A percentile compares a stretch with the other conserved stretches of the same genome.
Evolutionary conservation across 2,113 vertebrate species (phyloP).

Genomic region (Micromys minutus): DNA sequence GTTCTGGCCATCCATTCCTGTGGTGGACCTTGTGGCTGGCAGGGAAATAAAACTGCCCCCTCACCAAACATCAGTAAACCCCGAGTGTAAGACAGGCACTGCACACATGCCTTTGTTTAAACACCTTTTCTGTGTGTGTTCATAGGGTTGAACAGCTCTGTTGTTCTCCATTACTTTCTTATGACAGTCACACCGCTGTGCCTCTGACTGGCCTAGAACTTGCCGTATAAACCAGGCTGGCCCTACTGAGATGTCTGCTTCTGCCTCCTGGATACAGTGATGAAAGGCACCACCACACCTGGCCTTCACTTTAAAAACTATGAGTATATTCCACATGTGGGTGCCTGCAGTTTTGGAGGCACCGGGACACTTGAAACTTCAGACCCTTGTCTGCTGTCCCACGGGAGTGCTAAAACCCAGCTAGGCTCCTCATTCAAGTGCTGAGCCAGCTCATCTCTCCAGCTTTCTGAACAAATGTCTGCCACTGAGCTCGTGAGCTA

Average conservation of each 20-base stretch:
- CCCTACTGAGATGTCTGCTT: not conserved
- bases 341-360: not conserved
- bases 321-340: not conserved
- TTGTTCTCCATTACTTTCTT: not conserved
- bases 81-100: not conserved
- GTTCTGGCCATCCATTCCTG: not conserved
- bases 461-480: not conserved
- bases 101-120: not conserved
- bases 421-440: not conserved
- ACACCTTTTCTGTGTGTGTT: not conserved
- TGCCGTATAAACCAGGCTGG: not conserved
- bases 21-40: not conserved
- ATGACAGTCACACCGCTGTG: not conserved
- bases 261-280: not conserved
- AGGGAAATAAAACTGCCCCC: not conserved
- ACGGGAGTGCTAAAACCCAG: not conserved
- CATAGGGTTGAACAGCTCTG: accelerated
- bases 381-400: not conserved
- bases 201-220: not conserved
- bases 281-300: not conserved
- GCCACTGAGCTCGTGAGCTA: not conserved
- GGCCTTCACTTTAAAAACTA: not conserved
- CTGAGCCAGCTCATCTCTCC: not conserved
- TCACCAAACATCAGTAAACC: not conserved
- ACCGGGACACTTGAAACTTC: too few species aligned